These are phyloP conservation scores for Semibalanus balanoides DNA, from an alignment of 1,140 invertebrate species.

Conservation along the genomic window DNA sequence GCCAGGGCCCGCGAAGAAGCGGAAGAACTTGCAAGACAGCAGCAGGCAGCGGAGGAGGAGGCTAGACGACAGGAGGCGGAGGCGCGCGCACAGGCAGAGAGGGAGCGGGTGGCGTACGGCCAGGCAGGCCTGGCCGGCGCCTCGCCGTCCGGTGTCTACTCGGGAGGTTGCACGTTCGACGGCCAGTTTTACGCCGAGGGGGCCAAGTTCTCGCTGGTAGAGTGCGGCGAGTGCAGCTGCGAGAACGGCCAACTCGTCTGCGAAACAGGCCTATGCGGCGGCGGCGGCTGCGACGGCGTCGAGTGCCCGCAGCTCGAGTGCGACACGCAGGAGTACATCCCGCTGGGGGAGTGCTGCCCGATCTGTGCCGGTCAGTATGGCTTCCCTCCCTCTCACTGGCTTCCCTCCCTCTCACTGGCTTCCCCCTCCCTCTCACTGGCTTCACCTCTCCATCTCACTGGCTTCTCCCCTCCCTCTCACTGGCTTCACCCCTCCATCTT, in stretches of 20 bases:
- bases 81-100: not conserved
- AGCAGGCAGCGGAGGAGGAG: not conserved
- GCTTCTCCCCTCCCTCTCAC: too few species aligned
- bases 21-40: not conserved
- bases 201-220: conserved; percentile 44
- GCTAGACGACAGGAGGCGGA: not conserved
- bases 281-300: conserved; percentile 30
- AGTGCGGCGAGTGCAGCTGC: conserved; percentile 48
- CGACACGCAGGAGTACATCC: conserved; percentile 32
- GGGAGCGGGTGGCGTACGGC: not conserved
- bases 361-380: conserved; percentile 28
- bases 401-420: too few species aligned
- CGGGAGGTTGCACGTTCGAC: conserved; percentile 31
- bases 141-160: not conserved
- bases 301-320: conserved; percentile 33
- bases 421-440: too few species aligned
- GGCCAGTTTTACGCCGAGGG: conserved; percentile 42
- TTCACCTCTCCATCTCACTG: too few species aligned
- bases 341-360: conserved; percentile 38
- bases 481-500: too few species aligned
- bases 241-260: conserved; percentile 41
- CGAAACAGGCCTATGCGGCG: conserved; percentile 23
- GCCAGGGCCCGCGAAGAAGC: not conserved
- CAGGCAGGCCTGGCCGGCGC: conserved; percentile 11
- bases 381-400: too few species aligned